Evolutionary conservation across 2,888 invertebrate species (phyloP).

Genomic region (Alviniconcha strummeri): DNA sequence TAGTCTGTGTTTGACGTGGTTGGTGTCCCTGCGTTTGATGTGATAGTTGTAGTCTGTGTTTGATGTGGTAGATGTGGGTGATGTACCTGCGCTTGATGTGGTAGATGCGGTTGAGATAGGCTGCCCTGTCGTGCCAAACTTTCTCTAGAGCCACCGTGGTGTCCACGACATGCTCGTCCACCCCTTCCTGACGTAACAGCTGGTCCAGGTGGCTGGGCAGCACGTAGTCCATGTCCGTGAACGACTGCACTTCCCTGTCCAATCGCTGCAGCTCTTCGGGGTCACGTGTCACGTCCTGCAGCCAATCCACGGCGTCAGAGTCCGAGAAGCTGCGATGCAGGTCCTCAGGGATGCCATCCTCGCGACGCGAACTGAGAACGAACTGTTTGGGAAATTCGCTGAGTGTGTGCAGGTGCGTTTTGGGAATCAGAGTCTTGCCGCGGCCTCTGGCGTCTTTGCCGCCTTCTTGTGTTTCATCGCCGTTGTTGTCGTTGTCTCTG

Average conservation of each 20-base stretch:
- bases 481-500: background rate
- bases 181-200: slow-evolving; percentile 32
- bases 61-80: too few relatives aligned
- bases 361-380: slow-evolving; percentile 24
- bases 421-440: background rate
- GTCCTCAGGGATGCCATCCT: slow-evolving; percentile 6
- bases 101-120: slow-evolving; percentile 30
- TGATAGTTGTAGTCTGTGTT: too few relatives aligned
- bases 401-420: slow-evolving; percentile 13
- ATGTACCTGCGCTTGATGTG: slow-evolving; percentile 24
- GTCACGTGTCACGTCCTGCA: background rate
- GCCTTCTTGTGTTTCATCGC: background rate
- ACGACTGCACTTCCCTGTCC: slow-evolving; percentile 26
- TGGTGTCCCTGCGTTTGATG: too few relatives aligned
- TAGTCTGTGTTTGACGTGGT: background rate
- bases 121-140: slow-evolving; percentile 30
- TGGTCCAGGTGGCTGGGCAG: slow-evolving; percentile 30
- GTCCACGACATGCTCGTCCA: slow-evolving; percentile 23
- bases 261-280: slow-evolving; percentile 19
- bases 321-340: slow-evolving; percentile 6
- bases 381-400: slow-evolving; percentile 29
- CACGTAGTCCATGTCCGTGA: slow-evolving; percentile 36
- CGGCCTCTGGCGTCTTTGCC: background rate
- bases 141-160: slow-evolving; percentile 24
- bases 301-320: background rate